These are phyloP conservation scores for Stegophylla sp. DNA, from an alignment of 2,888 invertebrate species.

Conservation along the genomic window DNA sequence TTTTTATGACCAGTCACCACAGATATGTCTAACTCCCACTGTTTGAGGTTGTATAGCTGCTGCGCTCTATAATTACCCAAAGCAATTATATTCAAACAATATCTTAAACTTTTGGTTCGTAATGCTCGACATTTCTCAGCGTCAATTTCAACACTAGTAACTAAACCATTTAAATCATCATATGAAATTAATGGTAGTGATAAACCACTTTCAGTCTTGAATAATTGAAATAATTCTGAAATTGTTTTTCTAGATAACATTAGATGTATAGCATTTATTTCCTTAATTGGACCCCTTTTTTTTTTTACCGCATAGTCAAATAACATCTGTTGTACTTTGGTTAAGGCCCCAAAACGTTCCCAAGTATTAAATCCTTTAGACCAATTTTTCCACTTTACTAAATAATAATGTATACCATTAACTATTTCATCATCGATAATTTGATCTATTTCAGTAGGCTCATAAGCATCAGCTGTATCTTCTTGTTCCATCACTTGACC, in stretches of 20 bases:
- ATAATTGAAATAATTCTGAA: conserved; percentile 2
- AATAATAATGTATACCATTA: conserved; percentile 71
- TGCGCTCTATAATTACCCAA: conserved; percentile 65
- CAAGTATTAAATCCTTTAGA: conserved; percentile 77
- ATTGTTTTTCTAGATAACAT: conserved; percentile 41
- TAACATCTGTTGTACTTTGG: conserved; percentile 70
- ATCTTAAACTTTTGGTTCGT: background rate
- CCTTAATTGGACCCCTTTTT: background rate
- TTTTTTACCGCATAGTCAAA: conserved; percentile 64
- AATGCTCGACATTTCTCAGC: background rate
- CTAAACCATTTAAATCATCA: conserved; percentile 12
- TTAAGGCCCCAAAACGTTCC: conserved; percentile 81
- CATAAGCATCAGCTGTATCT: background rate
- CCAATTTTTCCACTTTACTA: conserved; percentile 89
- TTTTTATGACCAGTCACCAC: conserved; percentile 71
- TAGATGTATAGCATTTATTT: conserved; percentile 15
- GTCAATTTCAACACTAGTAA: conserved; percentile 2
- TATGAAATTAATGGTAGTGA: background rate
- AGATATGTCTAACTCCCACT: conserved; percentile 80
- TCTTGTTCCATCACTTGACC: conserved; percentile 8
- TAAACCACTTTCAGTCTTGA: conserved; percentile 14
- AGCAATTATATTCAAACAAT: background rate
- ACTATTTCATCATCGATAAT: conserved; percentile 67
- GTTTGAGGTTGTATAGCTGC: conserved; percentile 71
- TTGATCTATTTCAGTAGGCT: conserved; percentile 73